Evolutionary conservation across 2,113 vertebrate genomes (phyloP), one percentile per base, ranked within the genome.

Genomic region (Caranx melampygus): DNA sequence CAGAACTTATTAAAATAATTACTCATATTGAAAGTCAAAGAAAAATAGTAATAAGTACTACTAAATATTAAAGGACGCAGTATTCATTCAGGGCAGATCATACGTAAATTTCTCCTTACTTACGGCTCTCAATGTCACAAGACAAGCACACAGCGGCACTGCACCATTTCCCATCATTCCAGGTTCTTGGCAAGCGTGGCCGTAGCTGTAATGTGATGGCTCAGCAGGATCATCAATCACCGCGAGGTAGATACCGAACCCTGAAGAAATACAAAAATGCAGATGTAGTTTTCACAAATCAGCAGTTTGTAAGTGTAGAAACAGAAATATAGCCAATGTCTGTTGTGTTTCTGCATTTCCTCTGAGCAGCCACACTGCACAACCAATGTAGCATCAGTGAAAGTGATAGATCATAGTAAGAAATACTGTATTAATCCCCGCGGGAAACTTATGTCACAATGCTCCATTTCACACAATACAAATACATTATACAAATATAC

Each of bases 81-180:
- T 31, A 3, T 47, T 61, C 7, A 6, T 44, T 18, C 11, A 20
- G 4, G 14, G 1, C 13, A 45, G 20, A 59, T 16, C 47, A 18
- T 49, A 49, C 42, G 11, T 21, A 31, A 20, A 26, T 57, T n/a
- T 65, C 37, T 61, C 11, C 52, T 65, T 67, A 80, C 79, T 66
- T 71, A 26, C 58, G 33, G 68, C 20, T 15, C 49, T 72, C 73
- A 73, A 54, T 73, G 73, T 76, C 75, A 82, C 51, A 6, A n/a
- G 7, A 52, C 11, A 3, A 1, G 31, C 65, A 73, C 44, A 66
- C 54, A 62, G 78, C 59, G 12, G 66, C 81, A 78, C 65, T 84
- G 87, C 89, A 87, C 40, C 84, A 88, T 88, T 86, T 84, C 88
- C 83, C 78, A 87, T 81, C 34, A 76, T 73, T 26, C 84, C 84